These are phyloP conservation scores for Montipora sp. DNA, from an alignment of 64 coral and sea anemone species.

Conservation along the genomic window DNA sequence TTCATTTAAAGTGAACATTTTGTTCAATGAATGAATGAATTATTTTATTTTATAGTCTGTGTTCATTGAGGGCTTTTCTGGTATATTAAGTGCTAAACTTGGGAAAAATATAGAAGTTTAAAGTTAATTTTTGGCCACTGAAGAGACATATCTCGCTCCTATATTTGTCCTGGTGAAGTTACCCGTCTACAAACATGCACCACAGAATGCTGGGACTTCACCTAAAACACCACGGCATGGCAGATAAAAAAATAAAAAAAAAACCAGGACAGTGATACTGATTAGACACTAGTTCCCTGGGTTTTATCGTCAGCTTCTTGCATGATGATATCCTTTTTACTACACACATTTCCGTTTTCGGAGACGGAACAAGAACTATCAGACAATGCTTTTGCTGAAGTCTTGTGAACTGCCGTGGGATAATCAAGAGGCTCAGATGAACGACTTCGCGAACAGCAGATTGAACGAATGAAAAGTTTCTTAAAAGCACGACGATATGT, in stretches of 20 bases:
- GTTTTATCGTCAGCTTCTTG: background rate
- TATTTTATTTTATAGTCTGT: no score
- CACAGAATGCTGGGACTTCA: no score
- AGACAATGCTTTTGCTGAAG: background rate
- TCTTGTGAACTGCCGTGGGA: conserved; percentile 9
- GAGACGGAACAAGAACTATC: conserved; percentile 38
- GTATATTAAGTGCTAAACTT: no score
- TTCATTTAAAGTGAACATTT: no score
- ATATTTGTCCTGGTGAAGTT: no score
- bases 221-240: no score
- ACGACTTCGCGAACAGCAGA: conserved; percentile 27
- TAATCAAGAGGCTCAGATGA: background rate
- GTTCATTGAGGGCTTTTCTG: no score
- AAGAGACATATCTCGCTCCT: background rate
- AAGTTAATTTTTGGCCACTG: background rate
- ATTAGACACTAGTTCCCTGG: background rate
- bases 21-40: no score
- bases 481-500: conserved; percentile 80
- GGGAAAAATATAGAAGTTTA: no score
- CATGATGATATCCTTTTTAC: background rate
- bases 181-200: no score
- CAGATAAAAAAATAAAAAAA: no score
- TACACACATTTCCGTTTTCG: conserved; percentile 35
- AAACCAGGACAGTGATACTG: no score
- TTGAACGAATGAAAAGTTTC: conserved; percentile 27